Evolutionary conservation across 2,797 vertebrate species (phyloP).

Genomic region (Gorsachius magnificus): DNA sequence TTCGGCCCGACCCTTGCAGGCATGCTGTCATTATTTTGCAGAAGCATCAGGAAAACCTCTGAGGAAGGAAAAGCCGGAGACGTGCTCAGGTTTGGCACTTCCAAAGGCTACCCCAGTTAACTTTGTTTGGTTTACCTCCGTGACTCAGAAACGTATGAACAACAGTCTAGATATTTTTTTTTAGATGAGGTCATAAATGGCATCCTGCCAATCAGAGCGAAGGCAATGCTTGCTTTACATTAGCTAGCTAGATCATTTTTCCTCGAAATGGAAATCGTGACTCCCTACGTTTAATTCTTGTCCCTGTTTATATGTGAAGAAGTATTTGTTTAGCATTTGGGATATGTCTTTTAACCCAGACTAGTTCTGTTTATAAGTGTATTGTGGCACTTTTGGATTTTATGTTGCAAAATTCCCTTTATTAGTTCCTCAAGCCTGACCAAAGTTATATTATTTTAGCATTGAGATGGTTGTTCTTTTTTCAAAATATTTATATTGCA

Average conservation of each 20-base stretch:
- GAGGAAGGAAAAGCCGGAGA: background rate
- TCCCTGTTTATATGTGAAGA: background rate
- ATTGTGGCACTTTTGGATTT: background rate
- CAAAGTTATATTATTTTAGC: constrained; percentile 6
- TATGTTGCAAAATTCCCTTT: background rate
- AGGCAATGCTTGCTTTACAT: background rate
- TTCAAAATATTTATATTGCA: constrained; percentile 8
- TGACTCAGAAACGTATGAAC: background rate
- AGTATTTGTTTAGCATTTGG: background rate
- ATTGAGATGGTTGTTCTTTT: background rate
- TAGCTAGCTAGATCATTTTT: background rate
- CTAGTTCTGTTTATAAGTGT: background rate
- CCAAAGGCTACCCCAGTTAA: background rate
- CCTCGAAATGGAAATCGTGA: background rate
- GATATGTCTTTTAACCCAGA: background rate
- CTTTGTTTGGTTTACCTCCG: background rate
- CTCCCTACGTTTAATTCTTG: background rate
- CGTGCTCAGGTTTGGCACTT: background rate
- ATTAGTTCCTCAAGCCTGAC: background rate
- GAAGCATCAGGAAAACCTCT: background rate
- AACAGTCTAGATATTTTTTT: background rate
- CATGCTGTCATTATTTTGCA: background rate
- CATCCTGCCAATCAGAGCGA: background rate
- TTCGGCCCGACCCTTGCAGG: background rate
- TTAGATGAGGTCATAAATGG: constrained; percentile 25